Percentiles rank a stretch among this genome's conserved stretches.
Conservation (phyloP, 2,113 vertebrate species). For the Sinocyclocheilus maitianheensis region DNA sequence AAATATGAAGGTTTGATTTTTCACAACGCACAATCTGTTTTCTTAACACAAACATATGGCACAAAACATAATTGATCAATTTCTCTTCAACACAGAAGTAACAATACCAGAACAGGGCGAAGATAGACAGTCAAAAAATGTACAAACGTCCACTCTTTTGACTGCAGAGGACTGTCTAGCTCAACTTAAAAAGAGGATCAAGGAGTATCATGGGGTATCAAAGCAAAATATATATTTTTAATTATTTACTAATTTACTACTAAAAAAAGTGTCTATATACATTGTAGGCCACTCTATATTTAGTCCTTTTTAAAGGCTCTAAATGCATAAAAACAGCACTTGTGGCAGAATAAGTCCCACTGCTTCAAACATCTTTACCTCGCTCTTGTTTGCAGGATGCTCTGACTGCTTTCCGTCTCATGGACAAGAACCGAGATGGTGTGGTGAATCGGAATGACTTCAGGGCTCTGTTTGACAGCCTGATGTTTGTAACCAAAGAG, state of each 20-base stretch:
- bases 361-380: neutral
- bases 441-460: constrained; percentile 71
- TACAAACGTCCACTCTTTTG: constrained; percentile 4
- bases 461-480: constrained; percentile 60
- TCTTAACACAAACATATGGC: neutral
- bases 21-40: neutral
- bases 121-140: neutral
- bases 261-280: neutral
- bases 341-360: neutral
- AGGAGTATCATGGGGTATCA: constrained; percentile 63
- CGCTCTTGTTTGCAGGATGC: constrained; percentile 64
- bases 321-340: neutral
- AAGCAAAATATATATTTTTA: neutral
- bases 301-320: neutral
- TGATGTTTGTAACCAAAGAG: constrained; percentile 65
- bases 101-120: constrained; percentile 16
- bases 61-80: neutral
- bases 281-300: constrained; percentile 2
- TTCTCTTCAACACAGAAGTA: constrained; percentile 32
- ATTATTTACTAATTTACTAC: neutral
- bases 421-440: constrained; percentile 70
- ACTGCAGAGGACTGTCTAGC: constrained; percentile 71
- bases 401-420: constrained; percentile 72
- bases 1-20: constrained; percentile 67
- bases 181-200: constrained; percentile 66